phyloP scores from a whole-genome alignment of 2,888 invertebrate genomes.

The Troilus luridus region DNA sequence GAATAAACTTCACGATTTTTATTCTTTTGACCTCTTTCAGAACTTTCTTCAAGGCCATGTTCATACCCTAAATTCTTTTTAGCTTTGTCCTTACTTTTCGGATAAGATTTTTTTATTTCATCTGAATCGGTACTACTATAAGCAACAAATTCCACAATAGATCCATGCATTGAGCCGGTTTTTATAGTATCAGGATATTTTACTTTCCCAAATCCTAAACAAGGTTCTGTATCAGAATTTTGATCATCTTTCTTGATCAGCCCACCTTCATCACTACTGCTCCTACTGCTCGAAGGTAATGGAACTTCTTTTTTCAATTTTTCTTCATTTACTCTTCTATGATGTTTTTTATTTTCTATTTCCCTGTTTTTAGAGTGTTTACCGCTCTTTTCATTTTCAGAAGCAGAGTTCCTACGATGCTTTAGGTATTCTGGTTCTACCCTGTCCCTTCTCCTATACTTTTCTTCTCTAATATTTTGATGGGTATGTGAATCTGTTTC shows the following conservation, averaged over 20 bases:
- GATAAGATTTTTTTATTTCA: neutral
- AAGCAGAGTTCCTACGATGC: neutral
- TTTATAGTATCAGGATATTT: neutral
- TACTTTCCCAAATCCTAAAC: constrained; percentile 1
- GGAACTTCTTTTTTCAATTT: neutral
- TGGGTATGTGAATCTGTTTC: neutral
- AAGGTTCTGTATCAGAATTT: neutral
- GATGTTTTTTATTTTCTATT: neutral
- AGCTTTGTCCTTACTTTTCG: neutral
- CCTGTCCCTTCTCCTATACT: neutral
- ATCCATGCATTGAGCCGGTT: neutral
- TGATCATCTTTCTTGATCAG: neutral
- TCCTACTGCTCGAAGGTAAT: neutral
- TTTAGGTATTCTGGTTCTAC: neutral
- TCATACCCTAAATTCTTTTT: neutral
- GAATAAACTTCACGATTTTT: constrained; percentile 1
- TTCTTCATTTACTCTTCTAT: neutral
- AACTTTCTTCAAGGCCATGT: neutral
- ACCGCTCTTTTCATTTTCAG: neutral
- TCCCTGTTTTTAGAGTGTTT: neutral
- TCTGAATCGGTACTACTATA: constrained; percentile 4
- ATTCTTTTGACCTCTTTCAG: neutral
- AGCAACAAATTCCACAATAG: neutral
- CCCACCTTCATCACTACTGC: neutral
- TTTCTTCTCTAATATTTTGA: neutral